Percentiles rank a stretch among this genome's conserved stretches.
Conservation (phyloP, 2,888 invertebrate species). For the Gandaritis pyraliata region DNA sequence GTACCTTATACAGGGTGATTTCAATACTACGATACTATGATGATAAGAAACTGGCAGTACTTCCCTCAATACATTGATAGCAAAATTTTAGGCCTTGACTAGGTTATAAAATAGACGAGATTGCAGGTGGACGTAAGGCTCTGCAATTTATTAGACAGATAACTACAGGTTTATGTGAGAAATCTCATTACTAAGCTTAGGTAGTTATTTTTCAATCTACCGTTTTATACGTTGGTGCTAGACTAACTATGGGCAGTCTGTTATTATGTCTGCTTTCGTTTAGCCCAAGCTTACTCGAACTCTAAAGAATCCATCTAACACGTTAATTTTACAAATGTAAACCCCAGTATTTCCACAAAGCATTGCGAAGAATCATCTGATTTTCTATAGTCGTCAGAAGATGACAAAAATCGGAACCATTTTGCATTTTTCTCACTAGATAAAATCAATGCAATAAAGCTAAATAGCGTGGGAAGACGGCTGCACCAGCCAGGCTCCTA, state of each 20-base stretch:
- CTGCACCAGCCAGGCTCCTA: background rate
- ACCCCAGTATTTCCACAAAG: too few relatives aligned
- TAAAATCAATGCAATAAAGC: background rate
- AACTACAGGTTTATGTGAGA: background rate
- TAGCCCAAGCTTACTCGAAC: too few relatives aligned
- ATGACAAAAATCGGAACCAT: too few relatives aligned
- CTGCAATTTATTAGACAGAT: conserved; percentile 6
- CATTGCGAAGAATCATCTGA: too few relatives aligned
- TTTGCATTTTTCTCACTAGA: background rate
- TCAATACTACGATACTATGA: background rate
- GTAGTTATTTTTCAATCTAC: background rate
- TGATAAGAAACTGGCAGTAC: background rate
- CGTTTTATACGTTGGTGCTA: too few relatives aligned
- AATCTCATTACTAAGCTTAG: conserved; percentile 1
- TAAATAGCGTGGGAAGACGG: background rate
- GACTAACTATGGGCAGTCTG: too few relatives aligned
- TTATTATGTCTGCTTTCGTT: too few relatives aligned
- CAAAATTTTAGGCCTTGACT: background rate
- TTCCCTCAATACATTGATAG: background rate
- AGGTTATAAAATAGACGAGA: background rate
- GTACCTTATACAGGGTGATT: too few relatives aligned
- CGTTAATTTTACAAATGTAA: too few relatives aligned
- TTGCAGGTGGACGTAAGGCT: background rate
- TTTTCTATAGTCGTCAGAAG: background rate
- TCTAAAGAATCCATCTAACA: too few relatives aligned